Conservation (phyloP, 2,113 vertebrate genomes). For the Ptyas mucosa region DNA sequence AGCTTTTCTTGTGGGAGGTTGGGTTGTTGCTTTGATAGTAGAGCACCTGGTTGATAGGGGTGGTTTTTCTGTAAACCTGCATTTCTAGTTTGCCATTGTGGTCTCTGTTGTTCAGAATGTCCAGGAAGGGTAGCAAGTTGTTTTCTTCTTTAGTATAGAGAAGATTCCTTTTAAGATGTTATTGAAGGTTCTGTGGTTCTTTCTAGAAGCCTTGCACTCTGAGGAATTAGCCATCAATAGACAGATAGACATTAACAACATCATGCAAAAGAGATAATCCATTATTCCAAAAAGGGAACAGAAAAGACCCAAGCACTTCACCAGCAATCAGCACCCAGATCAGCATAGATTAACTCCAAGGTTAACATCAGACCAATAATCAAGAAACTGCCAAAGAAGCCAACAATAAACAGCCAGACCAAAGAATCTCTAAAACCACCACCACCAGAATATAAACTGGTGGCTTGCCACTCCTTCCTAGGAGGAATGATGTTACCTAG, state of each 20-base stretch:
- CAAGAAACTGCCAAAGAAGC: background rate
- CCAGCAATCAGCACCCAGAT: background rate
- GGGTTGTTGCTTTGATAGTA: too few species aligned
- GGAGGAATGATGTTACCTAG: background rate
- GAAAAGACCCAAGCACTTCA: background rate
- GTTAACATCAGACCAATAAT: background rate
- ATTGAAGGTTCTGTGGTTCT: too few species aligned
- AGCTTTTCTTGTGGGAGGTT: too few species aligned
- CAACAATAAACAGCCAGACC: background rate
- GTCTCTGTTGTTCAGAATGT: too few species aligned
- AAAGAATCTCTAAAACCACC: background rate
- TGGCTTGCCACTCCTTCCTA: background rate
- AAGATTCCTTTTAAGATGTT: too few species aligned
- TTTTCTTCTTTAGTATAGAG: too few species aligned
- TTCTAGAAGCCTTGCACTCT: too few species aligned
- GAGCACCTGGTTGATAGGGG: too few species aligned
- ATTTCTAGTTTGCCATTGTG: too few species aligned
- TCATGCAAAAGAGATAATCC: background rate
- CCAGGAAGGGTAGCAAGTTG: too few species aligned
- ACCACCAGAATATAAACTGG: background rate
- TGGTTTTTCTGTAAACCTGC: too few species aligned
- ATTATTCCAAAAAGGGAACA: background rate
- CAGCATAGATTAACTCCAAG: background rate
- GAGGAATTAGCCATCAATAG: background rate
- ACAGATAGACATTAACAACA: background rate